A percentile compares a stretch with the other conserved stretches of the same genome.
phyloP scores from a whole-genome alignment of 1,140 invertebrate genomes.

The Drosophila yakuba region DNA sequence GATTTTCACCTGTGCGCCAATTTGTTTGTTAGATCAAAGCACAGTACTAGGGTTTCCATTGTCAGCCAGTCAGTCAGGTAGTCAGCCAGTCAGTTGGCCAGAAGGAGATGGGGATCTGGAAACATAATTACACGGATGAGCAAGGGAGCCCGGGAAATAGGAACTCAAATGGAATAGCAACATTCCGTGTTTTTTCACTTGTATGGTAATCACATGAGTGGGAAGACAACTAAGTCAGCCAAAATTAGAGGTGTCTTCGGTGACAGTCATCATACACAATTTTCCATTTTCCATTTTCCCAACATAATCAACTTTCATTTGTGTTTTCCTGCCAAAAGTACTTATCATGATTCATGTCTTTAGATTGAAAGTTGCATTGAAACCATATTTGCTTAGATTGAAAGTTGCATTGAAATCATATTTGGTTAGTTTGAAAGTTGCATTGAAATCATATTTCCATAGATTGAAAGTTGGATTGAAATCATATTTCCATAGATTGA shows the following conservation, averaged over 20 bases:
- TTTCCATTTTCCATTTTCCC: too few relatives aligned
- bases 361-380: too few relatives aligned
- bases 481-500: too few relatives aligned
- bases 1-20: constrained; percentile 36
- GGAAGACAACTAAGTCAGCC: not conserved
- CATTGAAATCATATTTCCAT: too few relatives aligned
- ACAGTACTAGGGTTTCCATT: constrained; percentile 76
- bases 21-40: constrained; percentile 76
- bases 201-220: not conserved
- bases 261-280: too few relatives aligned
- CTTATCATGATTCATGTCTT: too few relatives aligned
- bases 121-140: constrained; percentile 28
- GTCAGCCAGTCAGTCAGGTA: constrained; percentile 26
- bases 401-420: too few relatives aligned
- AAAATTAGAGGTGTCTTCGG: not conserved
- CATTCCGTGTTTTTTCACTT: not conserved
- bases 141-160: not conserved
- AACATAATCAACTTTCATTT: too few relatives aligned
- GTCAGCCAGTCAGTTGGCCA: constrained; percentile 9
- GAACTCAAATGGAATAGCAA: constrained; percentile 4
- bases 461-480: too few relatives aligned
- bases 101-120: not conserved
- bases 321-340: too few relatives aligned
- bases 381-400: too few relatives aligned
- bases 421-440: too few relatives aligned